Percentiles rank a stretch among this genome's conserved stretches.
Conservation (phyloP, 2,888 invertebrate genomes). For the Protodeltote pygarga region DNA sequence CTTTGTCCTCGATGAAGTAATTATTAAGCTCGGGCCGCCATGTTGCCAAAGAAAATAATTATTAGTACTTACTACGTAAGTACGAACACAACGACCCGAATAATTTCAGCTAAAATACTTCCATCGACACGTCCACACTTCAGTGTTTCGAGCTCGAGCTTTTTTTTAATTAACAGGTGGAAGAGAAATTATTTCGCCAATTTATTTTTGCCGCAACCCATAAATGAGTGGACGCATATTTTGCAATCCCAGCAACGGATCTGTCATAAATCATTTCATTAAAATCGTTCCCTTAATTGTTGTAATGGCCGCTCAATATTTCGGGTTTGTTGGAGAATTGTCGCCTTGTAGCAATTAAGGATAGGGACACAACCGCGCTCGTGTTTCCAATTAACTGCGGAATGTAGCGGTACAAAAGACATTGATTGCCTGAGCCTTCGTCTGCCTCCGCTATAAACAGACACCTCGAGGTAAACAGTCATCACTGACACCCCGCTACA, state of each 20-base stretch:
- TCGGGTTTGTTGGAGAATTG: conserved; percentile 23
- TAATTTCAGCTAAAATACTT: conserved; percentile 10
- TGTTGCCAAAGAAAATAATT: conserved; percentile 30
- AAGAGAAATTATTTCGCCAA: conserved; percentile 17
- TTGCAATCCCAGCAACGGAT: conserved; percentile 19
- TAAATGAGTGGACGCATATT: conserved; percentile 20
- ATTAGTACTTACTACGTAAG: conserved; percentile 21
- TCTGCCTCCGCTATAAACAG: conserved; percentile 6
- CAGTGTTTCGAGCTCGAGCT: conserved; percentile 2
- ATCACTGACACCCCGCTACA: background rate
- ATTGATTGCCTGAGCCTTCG: conserved; percentile 36
- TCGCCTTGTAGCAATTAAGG: conserved; percentile 43
- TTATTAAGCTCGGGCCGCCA: conserved; percentile 27
- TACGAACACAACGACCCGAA: conserved; percentile 12
- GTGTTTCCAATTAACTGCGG: conserved; percentile 42
- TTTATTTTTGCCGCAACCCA: conserved; percentile 24
- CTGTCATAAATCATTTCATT: conserved; percentile 37
- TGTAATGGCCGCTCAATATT: conserved; percentile 19
- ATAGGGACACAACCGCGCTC: conserved; percentile 5
- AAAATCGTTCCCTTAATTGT: conserved; percentile 36
- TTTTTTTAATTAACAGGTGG: conserved; percentile 36
- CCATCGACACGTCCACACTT: conserved; percentile 8
- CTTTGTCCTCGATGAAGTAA: conserved; percentile 41
- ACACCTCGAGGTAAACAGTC: background rate
- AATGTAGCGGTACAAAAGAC: conserved; percentile 46